Evolutionary conservation across 1,140 invertebrate genomes (phyloP).

Genomic region (Bombus balteatus): DNA sequence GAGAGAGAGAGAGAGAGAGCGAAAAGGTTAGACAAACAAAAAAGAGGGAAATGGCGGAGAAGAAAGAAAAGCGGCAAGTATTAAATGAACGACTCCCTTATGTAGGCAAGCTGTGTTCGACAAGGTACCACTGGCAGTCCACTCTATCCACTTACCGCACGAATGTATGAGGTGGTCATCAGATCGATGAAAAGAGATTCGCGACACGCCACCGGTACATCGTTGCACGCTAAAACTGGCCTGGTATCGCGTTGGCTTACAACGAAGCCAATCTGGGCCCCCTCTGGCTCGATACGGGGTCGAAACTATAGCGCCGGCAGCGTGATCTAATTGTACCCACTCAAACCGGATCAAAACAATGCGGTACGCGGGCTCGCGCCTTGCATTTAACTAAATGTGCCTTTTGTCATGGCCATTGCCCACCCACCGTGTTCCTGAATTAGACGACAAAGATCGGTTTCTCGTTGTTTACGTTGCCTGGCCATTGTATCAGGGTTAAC

Average conservation of each 20-base stretch:
- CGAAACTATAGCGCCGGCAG: slow-evolving; percentile 22
- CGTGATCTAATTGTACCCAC: slow-evolving; percentile 49
- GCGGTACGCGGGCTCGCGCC: slow-evolving; percentile 1
- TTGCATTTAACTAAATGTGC: slow-evolving; percentile 44
- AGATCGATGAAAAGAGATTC: slow-evolving; percentile 80
- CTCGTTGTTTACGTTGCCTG: slow-evolving; percentile 14
- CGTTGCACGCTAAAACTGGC: slow-evolving; percentile 55
- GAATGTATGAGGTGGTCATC: slow-evolving; percentile 74
- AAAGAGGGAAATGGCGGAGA: neutral
- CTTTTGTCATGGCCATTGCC: slow-evolving; percentile 39
- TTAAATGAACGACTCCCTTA: slow-evolving; percentile 60
- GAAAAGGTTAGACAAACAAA: neutral
- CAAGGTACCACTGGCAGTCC: slow-evolving; percentile 41
- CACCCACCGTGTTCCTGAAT: slow-evolving; percentile 1
- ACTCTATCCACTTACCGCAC: slow-evolving; percentile 75
- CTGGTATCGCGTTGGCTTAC: slow-evolving; percentile 16
- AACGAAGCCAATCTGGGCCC: slow-evolving; percentile 45
- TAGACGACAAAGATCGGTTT: slow-evolving; percentile 6
- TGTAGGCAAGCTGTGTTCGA: slow-evolving; percentile 18
- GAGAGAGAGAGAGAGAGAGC: too few relatives aligned
- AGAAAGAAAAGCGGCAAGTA: slow-evolving; percentile 38
- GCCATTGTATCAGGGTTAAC: slow-evolving; percentile 14
- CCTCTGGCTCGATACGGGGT: neutral
- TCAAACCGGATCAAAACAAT: slow-evolving; percentile 50
- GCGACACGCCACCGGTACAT: slow-evolving; percentile 69